A percentile compares a stretch with the other conserved stretches of the same genome.
Evolutionary conservation across 2,113 vertebrate genomes (phyloP).

Genomic region (Lagenorhynchus albirostris): DNA sequence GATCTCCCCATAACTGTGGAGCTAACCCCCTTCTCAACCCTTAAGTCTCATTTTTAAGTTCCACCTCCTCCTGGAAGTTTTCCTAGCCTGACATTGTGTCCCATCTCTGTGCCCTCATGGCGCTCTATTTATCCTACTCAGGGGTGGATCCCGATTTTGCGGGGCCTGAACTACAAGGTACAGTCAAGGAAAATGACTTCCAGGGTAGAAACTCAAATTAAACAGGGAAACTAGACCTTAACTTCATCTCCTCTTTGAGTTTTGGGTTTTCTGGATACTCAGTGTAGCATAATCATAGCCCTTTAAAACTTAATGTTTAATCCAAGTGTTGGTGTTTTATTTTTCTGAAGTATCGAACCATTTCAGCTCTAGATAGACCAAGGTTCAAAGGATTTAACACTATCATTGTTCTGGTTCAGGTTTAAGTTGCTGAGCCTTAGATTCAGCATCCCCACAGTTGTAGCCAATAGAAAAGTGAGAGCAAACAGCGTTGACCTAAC

Average conservation of each 20-base stretch:
- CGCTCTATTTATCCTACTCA: not conserved
- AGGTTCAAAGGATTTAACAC: not conserved
- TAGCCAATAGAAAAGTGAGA: not conserved
- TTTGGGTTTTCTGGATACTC: not conserved
- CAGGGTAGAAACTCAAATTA: not conserved
- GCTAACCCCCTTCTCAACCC: not conserved
- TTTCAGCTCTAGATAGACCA: not conserved
- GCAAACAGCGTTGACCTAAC: not conserved
- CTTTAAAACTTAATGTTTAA: not conserved
- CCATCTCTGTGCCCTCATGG: not conserved
- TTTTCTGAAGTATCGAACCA: not conserved
- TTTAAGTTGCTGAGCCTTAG: not conserved
- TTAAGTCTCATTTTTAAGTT: not conserved
- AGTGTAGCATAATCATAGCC: not conserved
- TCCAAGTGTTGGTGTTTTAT: not conserved
- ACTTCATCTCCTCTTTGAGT: not conserved
- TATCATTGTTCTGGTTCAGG: not conserved
- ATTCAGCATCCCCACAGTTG: not conserved
- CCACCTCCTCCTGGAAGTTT: not conserved
- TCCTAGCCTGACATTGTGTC: not conserved
- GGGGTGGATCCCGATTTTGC: not conserved
- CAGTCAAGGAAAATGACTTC: not conserved
- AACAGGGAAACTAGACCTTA: not conserved
- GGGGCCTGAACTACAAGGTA: not conserved
- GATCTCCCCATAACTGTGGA: not conserved